A percentile compares a stretch with the other conserved stretches of the same genome.
These are phyloP conservation scores for Diadegma fenestrale DNA, from an alignment of 2,888 invertebrate species.

Conservation along the genomic window DNA sequence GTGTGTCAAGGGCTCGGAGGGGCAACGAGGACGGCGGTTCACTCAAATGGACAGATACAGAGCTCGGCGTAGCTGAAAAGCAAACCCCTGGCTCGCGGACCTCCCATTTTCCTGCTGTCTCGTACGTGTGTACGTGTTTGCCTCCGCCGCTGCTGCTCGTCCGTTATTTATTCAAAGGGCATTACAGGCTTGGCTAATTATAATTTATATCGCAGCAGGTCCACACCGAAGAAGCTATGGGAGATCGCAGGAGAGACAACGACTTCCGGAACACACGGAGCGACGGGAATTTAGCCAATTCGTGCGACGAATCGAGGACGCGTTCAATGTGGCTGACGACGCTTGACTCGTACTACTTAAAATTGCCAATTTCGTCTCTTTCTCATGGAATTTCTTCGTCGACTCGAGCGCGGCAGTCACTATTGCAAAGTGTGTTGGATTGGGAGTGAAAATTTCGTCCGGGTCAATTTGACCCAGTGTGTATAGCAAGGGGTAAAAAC, in stretches of 20 bases:
- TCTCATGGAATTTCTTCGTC: no score
- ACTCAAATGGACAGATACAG: constrained; percentile 66
- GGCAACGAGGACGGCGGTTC: constrained; percentile 55
- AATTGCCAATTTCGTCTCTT: no score
- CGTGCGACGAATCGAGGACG: not conserved
- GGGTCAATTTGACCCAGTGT: not conserved
- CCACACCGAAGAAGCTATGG: constrained; percentile 69
- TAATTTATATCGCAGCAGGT: constrained; percentile 81
- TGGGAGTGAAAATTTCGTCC: not conserved
- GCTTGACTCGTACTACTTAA: no score
- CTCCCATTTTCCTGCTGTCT: constrained; percentile 48
- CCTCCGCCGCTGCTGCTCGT: constrained; percentile 73
- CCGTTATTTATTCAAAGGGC: constrained; percentile 82
- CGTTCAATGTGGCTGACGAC: no score
- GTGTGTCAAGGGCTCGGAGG: constrained; percentile 8
- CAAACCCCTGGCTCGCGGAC: constrained; percentile 22
- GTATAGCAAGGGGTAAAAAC: no score
- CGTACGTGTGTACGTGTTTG: constrained; percentile 27
- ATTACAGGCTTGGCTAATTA: constrained; percentile 83
- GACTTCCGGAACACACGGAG: not conserved
- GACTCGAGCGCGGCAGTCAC: no score
- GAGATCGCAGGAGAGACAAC: constrained; percentile 73
- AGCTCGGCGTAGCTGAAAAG: constrained; percentile 30
- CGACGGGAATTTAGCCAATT: not conserved
- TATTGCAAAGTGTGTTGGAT: no score